Conservation (phyloP, 1,140 invertebrate genomes). For the Pararge aegeria region DNA sequence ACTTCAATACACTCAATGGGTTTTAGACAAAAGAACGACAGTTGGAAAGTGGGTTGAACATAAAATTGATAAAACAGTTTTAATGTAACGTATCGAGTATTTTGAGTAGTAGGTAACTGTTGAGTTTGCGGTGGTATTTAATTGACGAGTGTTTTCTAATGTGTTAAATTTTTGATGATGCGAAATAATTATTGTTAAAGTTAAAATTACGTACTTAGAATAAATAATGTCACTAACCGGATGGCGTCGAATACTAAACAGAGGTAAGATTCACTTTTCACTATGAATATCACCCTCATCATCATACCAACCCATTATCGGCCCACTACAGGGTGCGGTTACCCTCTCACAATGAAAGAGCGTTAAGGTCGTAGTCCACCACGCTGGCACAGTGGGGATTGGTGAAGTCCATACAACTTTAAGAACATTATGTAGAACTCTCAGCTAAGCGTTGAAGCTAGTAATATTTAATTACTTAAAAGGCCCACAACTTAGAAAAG, state of each 20-base stretch:
- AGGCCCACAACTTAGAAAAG: background rate
- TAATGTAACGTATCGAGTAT: background rate
- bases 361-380: background rate
- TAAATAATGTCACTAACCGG: conserved; percentile 46
- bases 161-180: background rate
- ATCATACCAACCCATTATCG: background rate
- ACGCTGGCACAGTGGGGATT: no score
- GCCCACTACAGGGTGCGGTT: no score
- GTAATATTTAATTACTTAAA: background rate
- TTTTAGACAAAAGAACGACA: conserved; percentile 8
- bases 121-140: background rate
- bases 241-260: conserved; percentile 52
- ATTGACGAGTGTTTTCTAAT: background rate
- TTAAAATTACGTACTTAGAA: background rate
- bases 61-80: background rate
- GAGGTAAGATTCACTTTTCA: conserved; percentile 34
- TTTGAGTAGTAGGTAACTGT: background rate
- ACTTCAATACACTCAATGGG: background rate
- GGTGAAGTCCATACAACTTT: no score
- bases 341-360: background rate
- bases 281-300: no score
- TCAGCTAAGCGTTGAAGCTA: no score
- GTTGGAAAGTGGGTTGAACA: background rate
- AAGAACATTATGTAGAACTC: no score
- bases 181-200: background rate